Base-by-base conservation (phyloP, 2,888 invertebrate genomes). In the Subacronicta megacephala region DNA sequence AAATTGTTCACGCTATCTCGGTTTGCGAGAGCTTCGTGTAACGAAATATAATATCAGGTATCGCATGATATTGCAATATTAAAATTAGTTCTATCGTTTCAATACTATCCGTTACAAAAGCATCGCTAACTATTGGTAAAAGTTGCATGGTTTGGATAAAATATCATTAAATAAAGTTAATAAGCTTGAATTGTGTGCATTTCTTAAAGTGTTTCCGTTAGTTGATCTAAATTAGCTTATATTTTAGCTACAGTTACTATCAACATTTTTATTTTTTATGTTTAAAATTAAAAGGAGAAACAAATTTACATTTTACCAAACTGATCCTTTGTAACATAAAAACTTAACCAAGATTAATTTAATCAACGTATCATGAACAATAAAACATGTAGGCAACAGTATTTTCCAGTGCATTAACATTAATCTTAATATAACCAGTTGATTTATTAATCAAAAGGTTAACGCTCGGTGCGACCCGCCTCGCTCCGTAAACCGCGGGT, bases 391-490 rank as follows among this genome's bases (percentile, higher is more conserved):
- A 63, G 46, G 26, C 13, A 23, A 31, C n/a, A n/a, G n/a, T 5
- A 47, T 40, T 47, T 58, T 41, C 37, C 44, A 44, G 59, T 29
- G n/a, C 29, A 51, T 54, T 36, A 53, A 59, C 47, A 63, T 58
- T 63, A 63, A 70, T 63, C 58, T 47, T 52, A 46, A 60, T 60
- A 53, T 56, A 65, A 65, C 44, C 40, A 42, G 43, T 45, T 68
- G 72, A 65, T 71, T 66, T 66, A 63, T 63, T 70, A 58, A 70
- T 57, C 46, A 50, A 43, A 37, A 66, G 72, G 68, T 71, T 65
- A 71, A 61, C 46, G 52, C 17, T 13, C 49, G 40, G 49, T 59
- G 49, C 40, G 55, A 71, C 61, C 66, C 37, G 60, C 23, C 37
- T 33, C 44, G 36, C 29, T 50, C 12, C 3, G 40, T 59, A 59